These are phyloP conservation scores for Hemibagrus wyckioides DNA, from an alignment of 2,113 vertebrate species.

Conservation along the genomic window DNA sequence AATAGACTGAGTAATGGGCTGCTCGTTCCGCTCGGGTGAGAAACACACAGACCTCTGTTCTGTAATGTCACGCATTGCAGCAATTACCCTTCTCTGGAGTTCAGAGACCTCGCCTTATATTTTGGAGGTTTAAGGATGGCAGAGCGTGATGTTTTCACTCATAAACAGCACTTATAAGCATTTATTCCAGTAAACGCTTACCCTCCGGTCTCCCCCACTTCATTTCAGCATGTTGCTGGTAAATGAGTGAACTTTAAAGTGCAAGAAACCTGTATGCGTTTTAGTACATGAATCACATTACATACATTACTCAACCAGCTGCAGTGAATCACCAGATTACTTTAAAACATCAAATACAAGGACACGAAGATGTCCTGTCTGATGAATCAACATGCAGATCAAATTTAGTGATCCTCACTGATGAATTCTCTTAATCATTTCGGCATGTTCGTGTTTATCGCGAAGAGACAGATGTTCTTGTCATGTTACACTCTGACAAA, in stretches of 20 bases:
- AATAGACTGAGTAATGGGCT: slow-evolving; percentile 48
- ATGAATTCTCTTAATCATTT: neutral
- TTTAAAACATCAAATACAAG: neutral
- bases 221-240: slow-evolving; percentile 33
- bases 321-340: slow-evolving; percentile 11
- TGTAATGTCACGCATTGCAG: slow-evolving; percentile 45
- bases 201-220: slow-evolving; percentile 18
- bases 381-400: slow-evolving; percentile 9
- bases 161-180: slow-evolving; percentile 40
- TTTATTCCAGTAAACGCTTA: slow-evolving; percentile 27
- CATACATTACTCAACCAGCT: slow-evolving; percentile 32
- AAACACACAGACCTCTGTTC: slow-evolving; percentile 28
- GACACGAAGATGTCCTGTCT: slow-evolving; percentile 36
- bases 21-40: slow-evolving; percentile 41
- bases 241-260: slow-evolving; percentile 27
- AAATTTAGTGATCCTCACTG: neutral
- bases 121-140: slow-evolving; percentile 33
- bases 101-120: slow-evolving; percentile 35
- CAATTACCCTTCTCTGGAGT: slow-evolving; percentile 47
- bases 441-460: neutral
- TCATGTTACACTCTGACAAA: neutral
- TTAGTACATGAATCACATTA: slow-evolving; percentile 19
- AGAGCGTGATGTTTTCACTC: slow-evolving; percentile 40
- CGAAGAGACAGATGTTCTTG: slow-evolving; percentile 13
- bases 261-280: slow-evolving; percentile 1